Percentiles rank a stretch among this genome's conserved stretches.
phyloP scores from a whole-genome alignment of 2,888 invertebrate species.

The Acanthacorydalis orientalis region DNA sequence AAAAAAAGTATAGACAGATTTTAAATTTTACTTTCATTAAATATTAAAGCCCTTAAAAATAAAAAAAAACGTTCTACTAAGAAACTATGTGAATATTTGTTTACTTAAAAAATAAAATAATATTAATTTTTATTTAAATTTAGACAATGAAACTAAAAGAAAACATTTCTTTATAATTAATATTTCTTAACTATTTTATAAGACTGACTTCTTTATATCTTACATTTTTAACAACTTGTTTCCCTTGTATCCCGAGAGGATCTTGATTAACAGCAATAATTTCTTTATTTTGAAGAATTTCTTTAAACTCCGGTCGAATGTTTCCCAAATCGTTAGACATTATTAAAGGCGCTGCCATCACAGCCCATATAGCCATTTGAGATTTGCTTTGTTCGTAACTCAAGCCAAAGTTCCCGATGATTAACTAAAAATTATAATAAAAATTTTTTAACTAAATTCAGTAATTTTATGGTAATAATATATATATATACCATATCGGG shows the following conservation, averaged over 20 bases:
- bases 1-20: too few relatives aligned
- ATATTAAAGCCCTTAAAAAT: too few relatives aligned
- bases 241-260: constrained; percentile 43
- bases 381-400: constrained; percentile 48
- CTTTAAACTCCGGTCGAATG: constrained; percentile 38
- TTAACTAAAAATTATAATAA: constrained; percentile 21
- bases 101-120: too few relatives aligned
- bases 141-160: too few relatives aligned
- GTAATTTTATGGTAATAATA: neutral
- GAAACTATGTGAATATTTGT: too few relatives aligned
- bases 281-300: constrained; percentile 42
- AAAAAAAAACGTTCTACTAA: too few relatives aligned
- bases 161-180: too few relatives aligned
- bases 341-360: constrained; percentile 53
- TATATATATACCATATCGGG: constrained; percentile 52
- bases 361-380: constrained; percentile 61
- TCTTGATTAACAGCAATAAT: constrained; percentile 53
- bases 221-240: constrained; percentile 22
- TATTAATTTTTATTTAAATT: too few relatives aligned
- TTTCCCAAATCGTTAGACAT: constrained; percentile 52
- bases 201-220: too few relatives aligned
- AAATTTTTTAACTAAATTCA: neutral
- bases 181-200: too few relatives aligned
- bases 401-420: constrained; percentile 46
- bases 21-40: too few relatives aligned